A percentile compares a stretch with the other conserved stretches of the same genome.
Evolutionary conservation across 2,888 invertebrate species (phyloP).

Genomic region (Thecocarcelia acutangulata): DNA sequence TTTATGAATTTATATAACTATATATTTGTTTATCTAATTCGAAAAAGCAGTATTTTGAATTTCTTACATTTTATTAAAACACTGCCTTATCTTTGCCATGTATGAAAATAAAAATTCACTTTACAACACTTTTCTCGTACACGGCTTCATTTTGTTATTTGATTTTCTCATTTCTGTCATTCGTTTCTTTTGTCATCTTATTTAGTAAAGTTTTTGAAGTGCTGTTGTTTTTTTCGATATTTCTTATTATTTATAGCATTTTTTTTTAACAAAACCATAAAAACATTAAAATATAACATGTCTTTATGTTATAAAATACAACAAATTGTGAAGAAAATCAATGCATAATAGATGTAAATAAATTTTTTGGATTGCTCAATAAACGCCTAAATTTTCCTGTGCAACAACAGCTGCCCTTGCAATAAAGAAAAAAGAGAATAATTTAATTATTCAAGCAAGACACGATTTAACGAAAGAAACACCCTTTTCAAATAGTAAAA

Average conservation of each 20-base stretch:
- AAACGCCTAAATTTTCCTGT: slow-evolving; percentile 20
- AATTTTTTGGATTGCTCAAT: neutral
- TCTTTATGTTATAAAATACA: neutral
- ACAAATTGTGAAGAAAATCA: neutral
- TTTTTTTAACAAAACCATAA: slow-evolving; percentile 34
- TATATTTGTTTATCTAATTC: no score
- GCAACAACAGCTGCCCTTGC: slow-evolving; percentile 53
- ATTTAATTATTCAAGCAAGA: slow-evolving; percentile 21
- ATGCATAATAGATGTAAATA: neutral
- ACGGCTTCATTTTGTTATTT: slow-evolving; percentile 46
- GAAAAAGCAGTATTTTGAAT: no score
- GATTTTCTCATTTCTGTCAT: slow-evolving; percentile 46
- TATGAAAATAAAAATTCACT: neutral
- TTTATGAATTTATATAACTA: no score
- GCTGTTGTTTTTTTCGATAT: slow-evolving; percentile 42
- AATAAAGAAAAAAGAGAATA: slow-evolving; percentile 23
- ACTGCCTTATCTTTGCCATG: neutral
- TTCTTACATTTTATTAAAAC: no score
- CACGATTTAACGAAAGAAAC: slow-evolving; percentile 6
- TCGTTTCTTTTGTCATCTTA: slow-evolving; percentile 46
- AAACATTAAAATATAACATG: neutral
- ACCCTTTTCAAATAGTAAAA: slow-evolving; percentile 18
- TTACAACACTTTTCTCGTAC: slow-evolving; percentile 33
- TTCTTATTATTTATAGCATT: slow-evolving; percentile 14
- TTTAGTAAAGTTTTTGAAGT: slow-evolving; percentile 16